Evolutionary conservation across 2,797 vertebrate genomes (phyloP), one percentile per base, ranked within the genome.

Genomic region (Esox lucius): DNA sequence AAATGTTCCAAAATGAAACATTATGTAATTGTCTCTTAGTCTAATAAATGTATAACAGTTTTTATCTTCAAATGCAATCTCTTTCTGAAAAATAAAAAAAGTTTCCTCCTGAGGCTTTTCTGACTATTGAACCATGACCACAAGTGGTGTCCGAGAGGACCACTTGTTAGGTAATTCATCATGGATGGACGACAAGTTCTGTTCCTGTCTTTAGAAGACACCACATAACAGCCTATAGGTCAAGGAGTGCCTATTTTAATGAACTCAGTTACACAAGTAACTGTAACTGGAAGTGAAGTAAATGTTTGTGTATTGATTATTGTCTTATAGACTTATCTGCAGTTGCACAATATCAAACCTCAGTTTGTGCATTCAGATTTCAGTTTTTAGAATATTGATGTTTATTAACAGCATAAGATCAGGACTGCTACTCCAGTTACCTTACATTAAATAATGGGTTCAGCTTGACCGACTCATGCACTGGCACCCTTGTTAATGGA

Each of bases 111-210:
- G 17, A 51, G 19, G 19, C 7, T 56, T 19, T 56, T n/a, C 2
- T 3, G 3, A 59, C 2, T 9, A 59, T n/a, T 59, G 53, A 59
- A 59, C 53, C 7, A 9, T 22, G 53, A 22, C 53, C 7, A 70
- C 26, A 11, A 66, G 33, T 53, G 48, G 77, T 7, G 80, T 61
- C 16, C 35, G n/a, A 48, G 68, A 35, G 24, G 61, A 35, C 53
- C 81, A 77, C 76, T 72, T 87, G 86, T 75, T 79, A 75, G 56
- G 35, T 75, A 81, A 91, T 91, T 88, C 84, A 90, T 91, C 75
- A 86, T 78, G 68, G 77, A 75, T 69, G 9, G 59, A 6, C 1
- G 80, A 74, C 78, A 85, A 76, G 84, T 82, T 78, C 73, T 75
- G 81, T 81, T 81, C 84, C 75, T 84, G 70, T 61, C 73, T 35